Evolutionary conservation across 2,113 vertebrate species (phyloP).

Genomic region (Psammodynastes pulverulentus): DNA sequence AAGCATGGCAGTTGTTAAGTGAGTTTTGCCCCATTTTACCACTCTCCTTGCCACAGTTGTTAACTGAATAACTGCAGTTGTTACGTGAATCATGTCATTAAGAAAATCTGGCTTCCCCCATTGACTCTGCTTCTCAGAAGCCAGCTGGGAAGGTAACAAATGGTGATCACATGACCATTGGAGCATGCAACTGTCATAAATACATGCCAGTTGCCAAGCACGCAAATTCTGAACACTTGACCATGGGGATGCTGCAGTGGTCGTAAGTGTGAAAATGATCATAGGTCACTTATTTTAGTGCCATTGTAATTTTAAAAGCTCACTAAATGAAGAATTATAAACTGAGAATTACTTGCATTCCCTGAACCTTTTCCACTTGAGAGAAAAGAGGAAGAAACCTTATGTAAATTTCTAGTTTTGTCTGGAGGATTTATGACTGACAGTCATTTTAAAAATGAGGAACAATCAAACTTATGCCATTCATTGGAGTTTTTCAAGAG

Average conservation of each 20-base stretch:
- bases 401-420: neutral
- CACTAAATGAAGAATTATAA: neutral
- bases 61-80: neutral
- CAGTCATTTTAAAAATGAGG: slow-evolving; percentile 21
- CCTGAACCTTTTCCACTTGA: neutral
- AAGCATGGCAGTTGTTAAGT: neutral
- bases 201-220: neutral
- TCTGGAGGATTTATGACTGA: slow-evolving; percentile 11
- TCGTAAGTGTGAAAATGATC: neutral
- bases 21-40: neutral
- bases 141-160: neutral
- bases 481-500: slow-evolving; percentile 11
- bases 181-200: neutral
- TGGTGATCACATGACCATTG: neutral
- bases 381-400: neutral
- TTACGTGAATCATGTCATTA: neutral
- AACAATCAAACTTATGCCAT: neutral
- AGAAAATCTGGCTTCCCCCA: neutral
- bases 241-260: neutral
- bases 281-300: neutral
- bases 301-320: neutral
- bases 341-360: neutral
- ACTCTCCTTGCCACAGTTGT: neutral
- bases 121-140: neutral
- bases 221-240: neutral